These are phyloP conservation scores for Oncorhynchus keta DNA, from an alignment of 2,113 vertebrate species.

Conservation along the genomic window DNA sequence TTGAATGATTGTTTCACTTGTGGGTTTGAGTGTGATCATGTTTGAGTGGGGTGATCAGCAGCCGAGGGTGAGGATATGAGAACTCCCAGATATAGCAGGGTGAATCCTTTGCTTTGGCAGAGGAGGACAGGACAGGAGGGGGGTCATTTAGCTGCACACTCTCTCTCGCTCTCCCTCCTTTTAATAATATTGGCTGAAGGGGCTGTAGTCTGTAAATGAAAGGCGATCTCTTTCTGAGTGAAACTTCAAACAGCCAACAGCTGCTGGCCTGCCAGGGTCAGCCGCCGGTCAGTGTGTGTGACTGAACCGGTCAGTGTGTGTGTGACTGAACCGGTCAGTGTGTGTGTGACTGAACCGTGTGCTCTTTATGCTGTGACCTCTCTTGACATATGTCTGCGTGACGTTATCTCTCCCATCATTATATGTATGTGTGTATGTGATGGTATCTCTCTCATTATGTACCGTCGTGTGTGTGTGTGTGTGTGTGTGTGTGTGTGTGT, in stretches of 20 bases:
- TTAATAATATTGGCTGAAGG: constrained; percentile 66
- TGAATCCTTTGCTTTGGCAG: background rate
- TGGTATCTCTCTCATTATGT: background rate
- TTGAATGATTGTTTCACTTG: background rate
- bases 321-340: constrained; percentile 42
- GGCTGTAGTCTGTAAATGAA: constrained; percentile 64
- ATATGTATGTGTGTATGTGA: constrained; percentile 4
- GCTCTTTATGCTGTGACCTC: background rate
- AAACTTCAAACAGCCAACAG: constrained; percentile 77
- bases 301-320: too few species aligned
- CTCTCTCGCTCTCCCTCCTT: constrained; percentile 1
- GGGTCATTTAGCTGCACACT: background rate
- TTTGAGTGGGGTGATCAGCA: background rate
- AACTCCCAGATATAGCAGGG: background rate
- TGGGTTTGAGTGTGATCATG: background rate
- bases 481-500: background rate
- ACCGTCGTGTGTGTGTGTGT: constrained; percentile 5
- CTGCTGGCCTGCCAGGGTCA: constrained; percentile 73
- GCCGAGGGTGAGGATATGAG: background rate
- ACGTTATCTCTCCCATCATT: background rate
- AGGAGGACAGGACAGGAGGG: background rate
- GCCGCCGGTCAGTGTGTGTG: constrained; percentile 1
- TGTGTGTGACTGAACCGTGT: constrained; percentile 13
- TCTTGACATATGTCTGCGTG: background rate
- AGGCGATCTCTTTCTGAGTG: constrained; percentile 67